Conservation (phyloP, 2,113 vertebrate genomes). For the Gobius niger region DNA sequence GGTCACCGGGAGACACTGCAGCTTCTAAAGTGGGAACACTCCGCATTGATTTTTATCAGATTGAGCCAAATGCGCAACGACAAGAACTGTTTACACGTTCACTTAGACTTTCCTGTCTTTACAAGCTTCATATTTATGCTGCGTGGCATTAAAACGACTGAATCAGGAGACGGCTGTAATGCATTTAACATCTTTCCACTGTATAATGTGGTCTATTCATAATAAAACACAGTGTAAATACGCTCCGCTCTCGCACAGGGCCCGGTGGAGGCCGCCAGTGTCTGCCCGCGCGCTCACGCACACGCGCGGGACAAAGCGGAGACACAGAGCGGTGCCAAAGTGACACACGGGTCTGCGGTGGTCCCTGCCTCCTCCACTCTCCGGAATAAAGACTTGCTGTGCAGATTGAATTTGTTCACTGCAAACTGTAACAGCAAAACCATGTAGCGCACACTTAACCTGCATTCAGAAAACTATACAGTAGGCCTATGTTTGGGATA, state of each 20-base stretch:
- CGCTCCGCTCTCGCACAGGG: constrained; percentile 32
- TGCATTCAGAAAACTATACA: too few relatives aligned
- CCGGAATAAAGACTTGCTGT: constrained; percentile 69
- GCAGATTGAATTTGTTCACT: constrained; percentile 47
- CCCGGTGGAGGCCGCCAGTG: constrained; percentile 48
- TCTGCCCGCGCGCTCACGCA: constrained; percentile 40
- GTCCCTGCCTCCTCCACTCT: constrained; percentile 63
- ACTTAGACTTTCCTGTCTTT: constrained; percentile 10
- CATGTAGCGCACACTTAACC: constrained; percentile 28
- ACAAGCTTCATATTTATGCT: not conserved
- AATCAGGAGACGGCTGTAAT: constrained; percentile 30
- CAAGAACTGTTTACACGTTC: constrained; percentile 22
- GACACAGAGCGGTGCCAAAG: constrained; percentile 50
- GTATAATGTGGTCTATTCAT: constrained; percentile 59
- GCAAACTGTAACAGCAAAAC: constrained; percentile 47
- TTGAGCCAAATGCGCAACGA: constrained; percentile 11
- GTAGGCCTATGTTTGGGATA: too few relatives aligned
- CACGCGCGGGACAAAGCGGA: constrained; percentile 49
- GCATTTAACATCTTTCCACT: constrained; percentile 40
- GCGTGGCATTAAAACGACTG: constrained; percentile 24
- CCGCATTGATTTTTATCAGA: constrained; percentile 6
- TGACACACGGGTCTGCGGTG: constrained; percentile 65
- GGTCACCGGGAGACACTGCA: not conserved
- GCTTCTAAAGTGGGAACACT: not conserved
- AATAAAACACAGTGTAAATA: constrained; percentile 55